Evolutionary conservation across 2,113 vertebrate species (phyloP).

Genomic region (Polypterus bichir): DNA sequence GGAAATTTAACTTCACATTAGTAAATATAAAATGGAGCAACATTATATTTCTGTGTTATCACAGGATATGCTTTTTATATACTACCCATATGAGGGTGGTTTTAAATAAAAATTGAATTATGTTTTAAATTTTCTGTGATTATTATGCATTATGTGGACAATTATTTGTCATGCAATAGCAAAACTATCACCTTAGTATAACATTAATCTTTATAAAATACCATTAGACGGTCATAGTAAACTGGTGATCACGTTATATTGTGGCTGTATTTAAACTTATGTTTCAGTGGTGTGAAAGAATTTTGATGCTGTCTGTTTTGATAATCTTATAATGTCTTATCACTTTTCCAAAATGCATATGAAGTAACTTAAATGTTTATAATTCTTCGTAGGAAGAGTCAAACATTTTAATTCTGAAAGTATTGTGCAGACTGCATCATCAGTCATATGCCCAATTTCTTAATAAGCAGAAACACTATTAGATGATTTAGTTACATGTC

Average conservation of each 20-base stretch:
- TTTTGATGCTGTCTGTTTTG: no score
- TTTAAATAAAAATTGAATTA: slow-evolving; percentile 21
- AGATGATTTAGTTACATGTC: no score
- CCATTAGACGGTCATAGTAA: slow-evolving; percentile 51
- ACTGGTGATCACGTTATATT: neutral
- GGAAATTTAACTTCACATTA: slow-evolving; percentile 11
- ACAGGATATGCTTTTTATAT: slow-evolving; percentile 28
- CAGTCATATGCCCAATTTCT: no score
- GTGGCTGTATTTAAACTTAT: no score
- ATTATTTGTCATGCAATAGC: slow-evolving; percentile 6
- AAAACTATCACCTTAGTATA: neutral
- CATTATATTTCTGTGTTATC: slow-evolving; percentile 30
- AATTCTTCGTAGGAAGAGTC: no score
- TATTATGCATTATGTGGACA: slow-evolving; percentile 19
- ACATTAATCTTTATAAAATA: slow-evolving; percentile 42
- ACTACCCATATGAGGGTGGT: slow-evolving; percentile 28
- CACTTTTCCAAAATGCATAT: no score
- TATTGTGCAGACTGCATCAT: no score
- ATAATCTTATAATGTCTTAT: no score
- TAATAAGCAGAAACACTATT: no score
- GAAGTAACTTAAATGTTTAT: no score
- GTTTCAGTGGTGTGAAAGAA: no score
- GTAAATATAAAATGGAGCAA: slow-evolving; percentile 27
- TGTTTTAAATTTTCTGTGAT: slow-evolving; percentile 24
- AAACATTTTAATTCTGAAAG: no score